Evolutionary conservation across 2,888 invertebrate genomes (phyloP), one percentile per base, ranked within the genome.

Genomic region (Drosophila seclusa): DNA sequence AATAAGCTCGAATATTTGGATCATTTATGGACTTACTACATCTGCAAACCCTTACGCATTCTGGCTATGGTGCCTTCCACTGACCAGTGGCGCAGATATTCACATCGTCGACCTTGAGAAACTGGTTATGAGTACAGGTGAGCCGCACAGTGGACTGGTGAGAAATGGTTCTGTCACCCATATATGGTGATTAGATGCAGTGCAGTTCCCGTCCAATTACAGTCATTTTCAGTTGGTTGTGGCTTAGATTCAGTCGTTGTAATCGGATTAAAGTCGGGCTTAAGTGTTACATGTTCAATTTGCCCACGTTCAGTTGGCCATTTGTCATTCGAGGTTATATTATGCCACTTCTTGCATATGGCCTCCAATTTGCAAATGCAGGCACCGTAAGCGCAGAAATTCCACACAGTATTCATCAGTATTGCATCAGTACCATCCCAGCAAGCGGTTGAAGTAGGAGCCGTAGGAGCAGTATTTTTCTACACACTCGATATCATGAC

Each of bases 371-470:
- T 16, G 7, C 48, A 32, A 42, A 83, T 68, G 24, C 80, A 82
- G 0, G 82, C 92, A 1, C 92, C 92, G 16, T 91, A 92, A 0
- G 75, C 75, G 27, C 92, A 92, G 0, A 80, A 11, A 32, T 4
- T 88, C 78, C 18, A 82, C 64, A 54, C 92, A 92, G 13, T 81
- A 49, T n/a, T 83, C 76, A 0, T 73, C 36, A 16, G 16, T 36
- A 16, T 27, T 24, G 80, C 73, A 68, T 80, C 78, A 2, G 60
- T 66, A 13, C 60, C 58, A 34, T 80, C 77, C 72, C 54, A 62
- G 60, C 78, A 80, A n/a, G 2, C 2, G 0, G 0, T 24, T 8
- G 2, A 27, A 40, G 10, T 77, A 79, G 2, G 21, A 77, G 4
- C 78, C 78, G 8, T 80, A 79, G 4, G 67, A 5, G n/a, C 77